Percentiles rank a stretch among this genome's conserved stretches.
Evolutionary conservation across 2,113 vertebrate species (phyloP).

Genomic region (Cephalopholis sonnerati): DNA sequence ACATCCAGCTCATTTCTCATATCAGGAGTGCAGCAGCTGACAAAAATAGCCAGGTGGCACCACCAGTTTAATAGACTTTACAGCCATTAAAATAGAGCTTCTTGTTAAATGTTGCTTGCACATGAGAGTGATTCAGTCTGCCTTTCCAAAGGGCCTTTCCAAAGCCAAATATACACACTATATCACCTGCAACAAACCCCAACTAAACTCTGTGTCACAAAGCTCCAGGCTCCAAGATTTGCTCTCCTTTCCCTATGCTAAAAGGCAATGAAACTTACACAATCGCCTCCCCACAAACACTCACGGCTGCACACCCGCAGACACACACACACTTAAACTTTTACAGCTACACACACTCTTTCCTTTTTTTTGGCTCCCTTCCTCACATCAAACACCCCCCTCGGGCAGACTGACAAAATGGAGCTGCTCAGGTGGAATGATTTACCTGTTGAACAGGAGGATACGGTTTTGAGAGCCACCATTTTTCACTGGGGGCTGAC

Average conservation of each 20-base stretch:
- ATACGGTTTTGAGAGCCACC: conserved; percentile 56
- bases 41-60: conserved; percentile 65
- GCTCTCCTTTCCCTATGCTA: conserved; percentile 9
- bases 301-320: not conserved
- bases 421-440: conserved; percentile 72
- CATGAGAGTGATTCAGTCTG: conserved; percentile 54
- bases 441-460: conserved; percentile 73
- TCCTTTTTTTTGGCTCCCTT: conserved; percentile 2
- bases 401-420: conserved; percentile 56
- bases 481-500: conserved; percentile 67
- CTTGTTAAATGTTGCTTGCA: conserved; percentile 68
- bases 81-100: conserved; percentile 57
- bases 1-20: conserved; percentile 53
- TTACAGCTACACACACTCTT: not conserved
- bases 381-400: conserved; percentile 31
- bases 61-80: conserved; percentile 59
- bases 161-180: conserved; percentile 38
- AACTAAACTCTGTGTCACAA: conserved; percentile 28
- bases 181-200: conserved; percentile 43
- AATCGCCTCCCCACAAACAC: conserved; percentile 7
- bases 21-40: conserved; percentile 51
- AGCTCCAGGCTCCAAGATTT: conserved; percentile 23
- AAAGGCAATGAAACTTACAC: conserved; percentile 46
- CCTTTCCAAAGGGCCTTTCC: conserved; percentile 18
- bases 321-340: not conserved